A percentile compares a stretch with the other conserved stretches of the same genome.
phyloP scores from a whole-genome alignment of 2,888 invertebrate genomes.

The Choristoneura rosaceana region DNA sequence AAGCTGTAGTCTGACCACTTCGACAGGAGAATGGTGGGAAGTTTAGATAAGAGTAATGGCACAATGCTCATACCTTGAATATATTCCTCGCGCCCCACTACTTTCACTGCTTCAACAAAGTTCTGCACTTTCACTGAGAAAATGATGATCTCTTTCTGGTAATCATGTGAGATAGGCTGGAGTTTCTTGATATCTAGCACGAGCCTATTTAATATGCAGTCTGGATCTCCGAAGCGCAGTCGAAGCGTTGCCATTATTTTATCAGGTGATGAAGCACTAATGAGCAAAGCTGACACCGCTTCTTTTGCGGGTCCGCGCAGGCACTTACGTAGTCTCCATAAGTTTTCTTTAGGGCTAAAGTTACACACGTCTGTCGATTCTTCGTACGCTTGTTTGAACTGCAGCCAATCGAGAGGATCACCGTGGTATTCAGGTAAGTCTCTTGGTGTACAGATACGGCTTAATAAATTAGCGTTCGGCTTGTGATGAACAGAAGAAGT shows the following conservation, averaged over 20 bases:
- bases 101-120: slow-evolving; percentile 20
- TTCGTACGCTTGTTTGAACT: slow-evolving; percentile 27
- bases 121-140: slow-evolving; percentile 21
- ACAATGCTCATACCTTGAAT: slow-evolving; percentile 22
- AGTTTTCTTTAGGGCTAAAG: slow-evolving; percentile 18
- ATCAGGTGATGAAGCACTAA: slow-evolving; percentile 44
- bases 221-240: slow-evolving; percentile 30
- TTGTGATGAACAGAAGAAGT: background rate
- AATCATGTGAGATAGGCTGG: slow-evolving; percentile 2
- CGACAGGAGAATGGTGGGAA: slow-evolving; percentile 21
- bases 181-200: slow-evolving; percentile 19
- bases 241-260: slow-evolving; percentile 39
- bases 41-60: slow-evolving; percentile 18
- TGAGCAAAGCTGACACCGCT: slow-evolving; percentile 45
- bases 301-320: slow-evolving; percentile 43
- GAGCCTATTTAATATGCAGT: slow-evolving; percentile 14
- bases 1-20: slow-evolving; percentile 36
- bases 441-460: slow-evolving; percentile 16
- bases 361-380: slow-evolving; percentile 21
- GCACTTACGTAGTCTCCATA: slow-evolving; percentile 21
- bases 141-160: slow-evolving; percentile 22
- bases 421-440: slow-evolving; percentile 22
- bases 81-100: slow-evolving; percentile 17
- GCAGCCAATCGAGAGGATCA: slow-evolving; percentile 32
- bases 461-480: background rate